phyloP scores from a whole-genome alignment of 2,888 invertebrate genomes.

The Drosophila yooni region DNA sequence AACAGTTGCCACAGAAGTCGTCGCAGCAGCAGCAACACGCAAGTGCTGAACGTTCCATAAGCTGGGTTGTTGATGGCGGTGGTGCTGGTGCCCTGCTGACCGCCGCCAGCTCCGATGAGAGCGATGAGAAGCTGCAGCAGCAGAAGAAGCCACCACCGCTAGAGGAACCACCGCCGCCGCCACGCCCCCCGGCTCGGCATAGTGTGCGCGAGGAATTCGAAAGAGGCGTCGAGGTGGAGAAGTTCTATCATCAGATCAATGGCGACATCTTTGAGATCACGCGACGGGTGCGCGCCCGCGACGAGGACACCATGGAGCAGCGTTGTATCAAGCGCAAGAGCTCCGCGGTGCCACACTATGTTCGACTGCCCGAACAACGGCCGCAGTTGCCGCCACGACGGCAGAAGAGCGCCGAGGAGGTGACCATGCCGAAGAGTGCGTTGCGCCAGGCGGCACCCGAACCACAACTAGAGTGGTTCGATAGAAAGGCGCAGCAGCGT shows the following conservation, averaged over 20 bases:
- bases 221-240: conserved; percentile 85
- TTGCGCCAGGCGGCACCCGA: conserved; percentile 71
- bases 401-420: conserved; percentile 70
- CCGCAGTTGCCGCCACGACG: conserved; percentile 67
- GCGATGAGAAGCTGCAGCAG: conserved; percentile 67
- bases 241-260: conserved; percentile 85
- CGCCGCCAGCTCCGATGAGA: conserved; percentile 76
- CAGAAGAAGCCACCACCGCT: conserved; percentile 47
- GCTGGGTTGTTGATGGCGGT: conserved; percentile 76
- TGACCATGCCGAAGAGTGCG: conserved; percentile 75
- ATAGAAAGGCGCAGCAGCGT: conserved; percentile 84
- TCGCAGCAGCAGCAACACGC: conserved; percentile 50
- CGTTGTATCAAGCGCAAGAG: conserved; percentile 82
- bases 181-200: conserved; percentile 73
- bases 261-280: conserved; percentile 85
- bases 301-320: conserved; percentile 84
- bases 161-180: conserved; percentile 56
- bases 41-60: conserved; percentile 76
- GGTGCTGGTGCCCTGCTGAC: conserved; percentile 72
- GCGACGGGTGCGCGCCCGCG: conserved; percentile 82
- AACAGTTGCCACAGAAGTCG: conserved; percentile 64
- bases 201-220: conserved; percentile 83
- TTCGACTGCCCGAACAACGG: conserved; percentile 64
- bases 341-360: conserved; percentile 68
- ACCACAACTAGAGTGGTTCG: conserved; percentile 83